These are phyloP conservation scores for sheep (Ovis aries) DNA, from an alignment of 2,113 vertebrate species.

Conservation along the genomic window DNA sequence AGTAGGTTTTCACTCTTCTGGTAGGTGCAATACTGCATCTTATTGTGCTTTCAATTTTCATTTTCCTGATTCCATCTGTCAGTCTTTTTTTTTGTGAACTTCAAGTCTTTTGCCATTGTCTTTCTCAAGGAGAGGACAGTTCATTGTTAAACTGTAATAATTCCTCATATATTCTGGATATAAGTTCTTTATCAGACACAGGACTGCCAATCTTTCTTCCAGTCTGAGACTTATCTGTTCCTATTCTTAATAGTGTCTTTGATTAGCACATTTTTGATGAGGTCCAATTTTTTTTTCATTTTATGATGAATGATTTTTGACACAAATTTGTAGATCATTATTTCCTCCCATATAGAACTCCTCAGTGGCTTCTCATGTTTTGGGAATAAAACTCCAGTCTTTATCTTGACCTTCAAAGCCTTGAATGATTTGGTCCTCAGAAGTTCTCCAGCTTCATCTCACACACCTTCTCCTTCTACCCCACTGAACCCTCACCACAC, in stretches of 20 bases:
- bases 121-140: rapidly evolving
- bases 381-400: neutral
- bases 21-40: neutral
- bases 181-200: neutral
- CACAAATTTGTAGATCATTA: neutral
- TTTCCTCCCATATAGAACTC: neutral
- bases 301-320: neutral
- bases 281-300: neutral
- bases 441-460: neutral
- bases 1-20: neutral
- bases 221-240: neutral
- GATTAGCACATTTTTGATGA: neutral
- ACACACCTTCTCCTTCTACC: too few species aligned
- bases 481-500: rapidly evolving
- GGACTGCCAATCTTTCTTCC: neutral
- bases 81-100: neutral
- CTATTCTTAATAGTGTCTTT: neutral
- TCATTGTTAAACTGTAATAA: neutral
- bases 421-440: neutral
- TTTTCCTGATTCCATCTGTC: neutral
- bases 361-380: neutral
- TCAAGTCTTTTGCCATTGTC: neutral
- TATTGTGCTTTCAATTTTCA: neutral
- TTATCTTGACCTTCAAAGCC: neutral
- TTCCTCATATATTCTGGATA: neutral